A percentile compares a stretch with the other conserved stretches of the same genome.
Conservation (phyloP, 2,113 vertebrate genomes). For the Petaurus breviceps region DNA sequence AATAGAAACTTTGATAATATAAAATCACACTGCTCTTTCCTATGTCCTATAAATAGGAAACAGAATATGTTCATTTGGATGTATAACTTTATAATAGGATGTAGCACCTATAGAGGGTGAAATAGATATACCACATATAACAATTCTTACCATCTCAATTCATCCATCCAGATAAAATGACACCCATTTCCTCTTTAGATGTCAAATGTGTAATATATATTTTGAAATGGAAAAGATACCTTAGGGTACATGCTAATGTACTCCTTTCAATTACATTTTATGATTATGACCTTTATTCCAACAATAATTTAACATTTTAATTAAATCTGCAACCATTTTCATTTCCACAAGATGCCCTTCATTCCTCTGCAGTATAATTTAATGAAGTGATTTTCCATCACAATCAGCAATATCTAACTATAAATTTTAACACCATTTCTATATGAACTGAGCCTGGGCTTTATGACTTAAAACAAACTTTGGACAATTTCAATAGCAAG, state of each 20-base stretch:
- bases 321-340: constrained; percentile 80
- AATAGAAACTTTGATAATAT: background rate
- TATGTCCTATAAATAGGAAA: constrained; percentile 53
- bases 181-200: constrained; percentile 75
- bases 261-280: constrained; percentile 80
- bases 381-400: constrained; percentile 79
- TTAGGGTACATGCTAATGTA: constrained; percentile 78
- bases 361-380: constrained; percentile 74
- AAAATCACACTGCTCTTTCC: background rate
- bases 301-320: constrained; percentile 84
- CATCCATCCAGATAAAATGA: constrained; percentile 74
- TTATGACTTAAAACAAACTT: constrained; percentile 65
- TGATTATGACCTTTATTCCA: constrained; percentile 82
- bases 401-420: constrained; percentile 68
- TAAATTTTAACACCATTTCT: constrained; percentile 74
- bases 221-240: constrained; percentile 72
- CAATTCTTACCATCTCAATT: constrained; percentile 51
- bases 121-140: constrained; percentile 66
- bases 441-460: constrained; percentile 44
- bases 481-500: background rate
- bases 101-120: constrained; percentile 52
- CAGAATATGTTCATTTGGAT: constrained; percentile 42
- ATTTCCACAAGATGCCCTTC: constrained; percentile 78
- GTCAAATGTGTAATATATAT: constrained; percentile 75
- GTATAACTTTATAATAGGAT: constrained; percentile 50